A percentile compares a stretch with the other conserved stretches of the same genome.
Evolutionary conservation across 2,888 invertebrate species (phyloP).

Genomic region (Metacarcinus magister): DNA sequence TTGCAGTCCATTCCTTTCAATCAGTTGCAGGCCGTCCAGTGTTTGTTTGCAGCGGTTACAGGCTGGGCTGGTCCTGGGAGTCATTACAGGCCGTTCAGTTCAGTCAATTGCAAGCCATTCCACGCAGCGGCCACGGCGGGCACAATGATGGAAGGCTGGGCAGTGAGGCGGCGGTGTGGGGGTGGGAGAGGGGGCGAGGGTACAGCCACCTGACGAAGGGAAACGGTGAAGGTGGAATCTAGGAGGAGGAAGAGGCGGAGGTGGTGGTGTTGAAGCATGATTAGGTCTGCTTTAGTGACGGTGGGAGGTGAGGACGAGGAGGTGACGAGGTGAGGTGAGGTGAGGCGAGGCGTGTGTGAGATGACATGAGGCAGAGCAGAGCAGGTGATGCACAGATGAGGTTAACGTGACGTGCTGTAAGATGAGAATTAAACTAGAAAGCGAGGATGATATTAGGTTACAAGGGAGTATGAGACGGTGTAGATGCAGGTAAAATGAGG

Average conservation of each 20-base stretch:
- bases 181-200: too few relatives aligned
- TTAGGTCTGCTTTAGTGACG: not conserved
- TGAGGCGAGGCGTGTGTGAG: not conserved
- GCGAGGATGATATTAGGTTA: not conserved
- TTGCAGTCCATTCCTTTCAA: not conserved
- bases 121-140: not conserved
- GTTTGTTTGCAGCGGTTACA: constrained; percentile 5
- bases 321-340: not conserved
- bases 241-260: not conserved
- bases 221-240: not conserved
- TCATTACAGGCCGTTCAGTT: constrained; percentile 27
- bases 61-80: not conserved
- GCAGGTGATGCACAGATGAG: not conserved
- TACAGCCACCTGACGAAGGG: not conserved
- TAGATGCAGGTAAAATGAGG: not conserved
- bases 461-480: not conserved
- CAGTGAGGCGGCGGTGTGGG: not conserved
- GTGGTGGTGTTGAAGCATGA: not conserved
- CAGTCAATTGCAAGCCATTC: constrained; percentile 34
- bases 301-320: too few relatives aligned
- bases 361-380: not conserved
- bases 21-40: not conserved
- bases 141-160: not conserved
- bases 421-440: not conserved
- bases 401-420: not conserved